Percentiles rank a stretch among this genome's conserved stretches.
Evolutionary conservation across 1,140 invertebrate genomes (phyloP).

Genomic region (Cherax quadricarinatus): DNA sequence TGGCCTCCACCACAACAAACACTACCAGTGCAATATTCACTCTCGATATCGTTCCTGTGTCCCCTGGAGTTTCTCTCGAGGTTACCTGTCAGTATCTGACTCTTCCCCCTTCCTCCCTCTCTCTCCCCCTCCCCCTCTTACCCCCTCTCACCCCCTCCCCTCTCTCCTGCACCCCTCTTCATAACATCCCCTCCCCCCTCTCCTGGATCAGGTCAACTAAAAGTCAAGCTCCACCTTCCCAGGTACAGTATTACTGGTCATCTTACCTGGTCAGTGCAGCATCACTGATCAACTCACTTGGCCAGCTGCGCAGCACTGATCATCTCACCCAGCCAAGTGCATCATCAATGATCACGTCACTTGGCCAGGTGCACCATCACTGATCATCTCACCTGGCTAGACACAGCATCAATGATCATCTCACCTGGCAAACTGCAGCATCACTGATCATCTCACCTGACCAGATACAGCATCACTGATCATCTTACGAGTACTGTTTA

Average conservation of each 20-base stretch:
- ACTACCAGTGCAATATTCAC: constrained; percentile 23
- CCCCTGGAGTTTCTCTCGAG: neutral
- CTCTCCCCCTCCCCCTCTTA: too few species aligned
- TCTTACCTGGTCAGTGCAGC: neutral
- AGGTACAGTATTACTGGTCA: neutral
- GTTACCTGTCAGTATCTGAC: too few species aligned
- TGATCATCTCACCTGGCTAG: neutral
- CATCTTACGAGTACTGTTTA: neutral
- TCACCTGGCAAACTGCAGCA: neutral
- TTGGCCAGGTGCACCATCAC: too few species aligned
- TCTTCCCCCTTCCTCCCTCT: neutral
- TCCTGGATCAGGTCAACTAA: neutral
- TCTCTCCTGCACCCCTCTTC: neutral
- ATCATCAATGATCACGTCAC: too few species aligned
- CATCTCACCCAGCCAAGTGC: too few species aligned
- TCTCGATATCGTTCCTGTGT: neutral
- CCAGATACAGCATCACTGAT: neutral
- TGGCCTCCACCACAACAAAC: constrained; percentile 19
- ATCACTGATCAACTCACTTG: neutral
- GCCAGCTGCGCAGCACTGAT: too few species aligned
- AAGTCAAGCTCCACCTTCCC: neutral
- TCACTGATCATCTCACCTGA: neutral
- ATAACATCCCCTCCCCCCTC: neutral
- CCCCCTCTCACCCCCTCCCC: neutral
- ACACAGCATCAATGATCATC: neutral